Conservation (phyloP, 2,113 vertebrate genomes). For the Alces alces region DNA sequence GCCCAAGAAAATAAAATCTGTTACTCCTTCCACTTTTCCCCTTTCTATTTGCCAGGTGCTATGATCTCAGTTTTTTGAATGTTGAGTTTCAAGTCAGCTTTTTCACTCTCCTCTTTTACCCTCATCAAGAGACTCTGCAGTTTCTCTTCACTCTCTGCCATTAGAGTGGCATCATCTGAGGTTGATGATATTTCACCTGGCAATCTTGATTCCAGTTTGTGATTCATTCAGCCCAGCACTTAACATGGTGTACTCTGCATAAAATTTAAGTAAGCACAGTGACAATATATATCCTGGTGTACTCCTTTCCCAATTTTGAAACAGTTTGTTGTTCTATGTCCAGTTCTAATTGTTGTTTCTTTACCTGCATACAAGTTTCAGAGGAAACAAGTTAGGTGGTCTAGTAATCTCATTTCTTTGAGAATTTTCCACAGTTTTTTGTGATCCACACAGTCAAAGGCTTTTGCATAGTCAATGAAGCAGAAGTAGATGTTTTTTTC, state of each 20-base stretch:
- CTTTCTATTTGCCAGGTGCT: background rate
- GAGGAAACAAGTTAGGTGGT: background rate
- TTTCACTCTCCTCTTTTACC: background rate
- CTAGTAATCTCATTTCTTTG: background rate
- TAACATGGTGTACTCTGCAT: background rate
- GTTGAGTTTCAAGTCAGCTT: background rate
- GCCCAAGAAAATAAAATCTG: background rate
- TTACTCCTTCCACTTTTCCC: background rate
- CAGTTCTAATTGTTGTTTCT: background rate
- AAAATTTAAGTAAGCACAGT: background rate
- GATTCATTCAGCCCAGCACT: background rate
- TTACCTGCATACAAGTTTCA: background rate
- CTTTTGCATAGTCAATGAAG: background rate
- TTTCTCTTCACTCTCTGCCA: background rate
- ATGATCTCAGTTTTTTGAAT: background rate
- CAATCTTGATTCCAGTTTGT: background rate
- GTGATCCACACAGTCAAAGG: background rate
- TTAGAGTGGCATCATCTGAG: background rate
- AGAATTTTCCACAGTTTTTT: background rate
- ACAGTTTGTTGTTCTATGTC: background rate
- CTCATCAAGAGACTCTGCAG: background rate
- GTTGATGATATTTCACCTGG: background rate
- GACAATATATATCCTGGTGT: rapidly evolving
- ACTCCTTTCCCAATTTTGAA: background rate
- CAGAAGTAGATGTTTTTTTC: background rate